Conservation (phyloP, 2,888 invertebrate genomes). For the Aphrophora alni region DNA sequence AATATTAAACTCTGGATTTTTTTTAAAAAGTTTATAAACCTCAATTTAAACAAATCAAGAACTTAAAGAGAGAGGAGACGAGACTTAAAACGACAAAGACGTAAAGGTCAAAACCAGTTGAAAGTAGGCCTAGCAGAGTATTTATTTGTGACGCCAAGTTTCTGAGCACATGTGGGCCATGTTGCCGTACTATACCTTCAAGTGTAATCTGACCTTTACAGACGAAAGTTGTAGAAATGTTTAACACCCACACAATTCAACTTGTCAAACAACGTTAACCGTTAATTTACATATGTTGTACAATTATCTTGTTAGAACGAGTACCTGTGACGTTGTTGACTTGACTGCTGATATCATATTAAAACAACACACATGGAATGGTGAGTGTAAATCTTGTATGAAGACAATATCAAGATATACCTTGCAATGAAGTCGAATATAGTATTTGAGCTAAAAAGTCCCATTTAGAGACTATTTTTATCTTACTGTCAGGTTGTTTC, state of each 20-base stretch:
- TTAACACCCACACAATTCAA: neutral
- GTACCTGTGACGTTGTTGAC: too few species aligned
- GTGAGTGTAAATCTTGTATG: too few species aligned
- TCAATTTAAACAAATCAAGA: too few species aligned
- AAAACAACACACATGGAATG: too few species aligned
- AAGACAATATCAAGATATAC: too few species aligned
- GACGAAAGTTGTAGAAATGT: neutral
- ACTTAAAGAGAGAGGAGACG: neutral
- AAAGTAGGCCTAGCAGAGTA: neutral
- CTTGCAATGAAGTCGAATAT: too few species aligned
- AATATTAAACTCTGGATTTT: too few species aligned
- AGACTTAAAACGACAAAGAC: neutral
- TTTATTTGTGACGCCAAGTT: slow-evolving; percentile 1
- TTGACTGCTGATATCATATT: too few species aligned
- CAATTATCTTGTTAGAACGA: neutral
- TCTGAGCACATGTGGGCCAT: slow-evolving; percentile 2
- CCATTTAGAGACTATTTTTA: too few species aligned
- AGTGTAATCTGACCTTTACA: neutral
- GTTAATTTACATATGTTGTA: neutral
- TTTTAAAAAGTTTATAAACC: too few species aligned
- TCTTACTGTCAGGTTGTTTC: too few species aligned
- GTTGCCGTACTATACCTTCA: neutral
- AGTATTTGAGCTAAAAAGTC: too few species aligned
- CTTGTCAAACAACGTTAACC: neutral
- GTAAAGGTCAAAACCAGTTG: neutral